Percentiles rank a stretch among this genome's conserved stretches.
These are phyloP conservation scores for Patella vulgata DNA, from an alignment of 1,140 invertebrate species.

Conservation along the genomic window DNA sequence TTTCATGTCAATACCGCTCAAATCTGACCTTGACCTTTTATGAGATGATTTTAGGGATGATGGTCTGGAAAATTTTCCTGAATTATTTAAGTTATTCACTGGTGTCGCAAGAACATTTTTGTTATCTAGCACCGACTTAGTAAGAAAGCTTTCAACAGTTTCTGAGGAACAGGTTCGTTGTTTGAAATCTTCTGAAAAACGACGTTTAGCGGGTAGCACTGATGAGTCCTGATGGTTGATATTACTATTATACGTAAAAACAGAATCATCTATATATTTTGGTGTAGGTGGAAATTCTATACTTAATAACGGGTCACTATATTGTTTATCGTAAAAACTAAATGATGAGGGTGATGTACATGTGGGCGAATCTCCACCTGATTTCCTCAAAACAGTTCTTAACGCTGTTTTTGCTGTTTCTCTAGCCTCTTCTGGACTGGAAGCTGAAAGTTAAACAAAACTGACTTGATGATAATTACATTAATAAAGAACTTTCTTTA, in stretches of 20 bases:
- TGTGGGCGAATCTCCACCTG: constrained; percentile 38
- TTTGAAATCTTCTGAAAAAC: too few relatives aligned
- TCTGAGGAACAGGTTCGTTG: too few relatives aligned
- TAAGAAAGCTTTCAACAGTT: too few relatives aligned
- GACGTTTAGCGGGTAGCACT: too few relatives aligned
- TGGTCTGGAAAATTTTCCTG: constrained; percentile 12
- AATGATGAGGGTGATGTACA: constrained; percentile 17
- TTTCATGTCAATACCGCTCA: constrained; percentile 27
- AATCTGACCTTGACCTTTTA: constrained; percentile 51
- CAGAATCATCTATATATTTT: too few relatives aligned
- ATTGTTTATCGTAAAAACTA: constrained; percentile 44
- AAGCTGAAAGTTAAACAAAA: constrained; percentile 20
- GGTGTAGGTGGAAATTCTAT: constrained; percentile 27
- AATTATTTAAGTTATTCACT: constrained; percentile 8
- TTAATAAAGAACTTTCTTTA: too few relatives aligned
- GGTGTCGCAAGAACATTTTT: constrained; percentile 24
- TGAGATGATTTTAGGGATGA: constrained; percentile 29
- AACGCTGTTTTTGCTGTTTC: constrained; percentile 38
- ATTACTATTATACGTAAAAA: too few relatives aligned
- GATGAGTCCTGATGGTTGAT: too few relatives aligned
- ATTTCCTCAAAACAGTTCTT: constrained; percentile 42
- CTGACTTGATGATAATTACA: too few relatives aligned
- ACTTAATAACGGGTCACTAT: constrained; percentile 45
- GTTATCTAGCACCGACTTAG: constrained; percentile 15
- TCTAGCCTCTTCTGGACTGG: constrained; percentile 38